Base-by-base conservation (phyloP, 2,888 invertebrate genomes). In the Sycophila texana region DNA sequence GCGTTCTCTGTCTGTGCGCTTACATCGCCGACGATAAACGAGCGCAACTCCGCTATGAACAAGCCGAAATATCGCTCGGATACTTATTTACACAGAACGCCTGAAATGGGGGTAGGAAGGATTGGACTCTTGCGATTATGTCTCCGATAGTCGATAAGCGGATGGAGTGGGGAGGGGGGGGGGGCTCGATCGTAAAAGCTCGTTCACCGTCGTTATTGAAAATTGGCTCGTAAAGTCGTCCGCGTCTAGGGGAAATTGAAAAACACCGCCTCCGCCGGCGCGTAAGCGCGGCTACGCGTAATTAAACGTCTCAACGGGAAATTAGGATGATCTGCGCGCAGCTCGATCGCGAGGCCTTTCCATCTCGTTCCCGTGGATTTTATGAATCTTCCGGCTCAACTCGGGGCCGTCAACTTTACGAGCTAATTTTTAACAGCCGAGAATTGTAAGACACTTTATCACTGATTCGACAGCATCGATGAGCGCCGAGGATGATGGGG, bases 11-110 rank as follows among this genome's bases (percentile, higher is more conserved):
- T 0, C 10, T 7, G 20, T 16, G 63, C 74, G 70, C 49, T 30
- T 10, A 16, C 67, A 73, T 74, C 78, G 79, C 79, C 73, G 74
- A 70, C 65, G 73, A 78, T 80, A 79, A 83, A 80, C 77, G 79
- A 80, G 78, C 71, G 66, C 68, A 67, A 75, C 75, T 47, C 26
- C 67, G 70, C 39, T n/a, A 30, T 16, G 13, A 26, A n/a, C 63
- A 4, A 4, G 63, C 63, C 63, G 63, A 63, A 63, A 63, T 63
- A 63, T 47, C 30, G 39, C 18, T 7, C 39, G 58, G 4, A 26
- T 2, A 5, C 47, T 20, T 61, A 76, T 57, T 76, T 71, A 71
- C 65, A 57, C 57, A 71, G 57, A 70, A n/a, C 53, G 2, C 39
- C 47, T 0, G 30, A n/a, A 12, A 22, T 7, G 7, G 16, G 20